Conservation (phyloP, 2,888 invertebrate species). For the Proisotoma minuta region DNA sequence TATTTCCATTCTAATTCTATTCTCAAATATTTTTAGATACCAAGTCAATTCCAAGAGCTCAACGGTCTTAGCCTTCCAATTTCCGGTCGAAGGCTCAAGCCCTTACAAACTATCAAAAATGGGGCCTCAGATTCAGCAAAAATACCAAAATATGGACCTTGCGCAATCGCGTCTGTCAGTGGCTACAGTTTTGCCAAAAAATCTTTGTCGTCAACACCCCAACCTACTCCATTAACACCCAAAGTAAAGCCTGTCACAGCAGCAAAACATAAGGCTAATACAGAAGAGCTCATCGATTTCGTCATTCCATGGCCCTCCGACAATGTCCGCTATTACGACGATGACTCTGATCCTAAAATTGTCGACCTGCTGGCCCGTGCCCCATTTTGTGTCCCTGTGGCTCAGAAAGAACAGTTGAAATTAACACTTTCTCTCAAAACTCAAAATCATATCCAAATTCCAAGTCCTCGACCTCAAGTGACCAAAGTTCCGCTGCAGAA, state of each 20-base stretch:
- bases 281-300: neutral
- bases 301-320: neutral
- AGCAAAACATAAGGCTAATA: neutral
- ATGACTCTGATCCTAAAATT: constrained; percentile 5
- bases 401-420: too few relatives aligned
- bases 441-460: too few relatives aligned
- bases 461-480: too few relatives aligned
- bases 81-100: neutral
- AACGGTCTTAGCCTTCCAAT: too few relatives aligned
- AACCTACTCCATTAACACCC: neutral
- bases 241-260: neutral
- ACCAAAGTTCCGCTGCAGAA: too few relatives aligned
- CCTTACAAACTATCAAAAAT: neutral
- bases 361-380: neutral
- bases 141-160: constrained; percentile 9
- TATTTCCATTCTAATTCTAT: too few relatives aligned
- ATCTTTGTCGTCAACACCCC: neutral
- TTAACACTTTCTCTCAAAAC: too few relatives aligned
- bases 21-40: too few relatives aligned
- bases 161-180: constrained; percentile 17
- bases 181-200: constrained; percentile 2
- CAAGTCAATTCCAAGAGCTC: too few relatives aligned
- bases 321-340: constrained; percentile 9
- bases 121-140: neutral
- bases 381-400: neutral